Base-by-base conservation (phyloP, 2,113 vertebrate species). In the Machaerirhynchus nigripectus region DNA sequence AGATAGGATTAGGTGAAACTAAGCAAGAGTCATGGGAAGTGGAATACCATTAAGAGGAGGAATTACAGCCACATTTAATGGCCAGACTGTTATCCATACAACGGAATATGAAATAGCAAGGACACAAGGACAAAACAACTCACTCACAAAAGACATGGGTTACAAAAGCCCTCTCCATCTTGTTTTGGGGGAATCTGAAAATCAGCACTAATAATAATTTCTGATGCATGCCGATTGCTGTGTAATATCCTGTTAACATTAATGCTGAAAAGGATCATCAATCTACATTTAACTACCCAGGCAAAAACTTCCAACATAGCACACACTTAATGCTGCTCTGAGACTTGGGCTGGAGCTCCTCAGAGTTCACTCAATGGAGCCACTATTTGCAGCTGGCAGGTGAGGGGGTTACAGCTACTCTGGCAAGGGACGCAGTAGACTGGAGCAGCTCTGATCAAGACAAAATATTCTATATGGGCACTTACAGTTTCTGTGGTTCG, bases 1-100 rank as follows among this genome's bases (percentile, higher is more conserved):
- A 85, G 69, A 93, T 10, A 80, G 73, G 80, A 95, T 88, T 93
- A 91, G 44, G 39, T 60, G 26, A 63, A 95, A 89, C 57, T 69
- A 74, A 87, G 73, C 55, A 60, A 70, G 20, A 86, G 56, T 46
- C 50, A 49, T 1, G 2, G 74, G 55, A 96, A 83, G 40, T 49
- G 31, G 67, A 65, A 88, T 31, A 85, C 31, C 6, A 3, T 75
- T 95, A 92, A 81, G 50, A 78, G 8, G 33, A 81, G 28, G 59
- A 88, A 93, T 84, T 65, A 93, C 37, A 87, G 55, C 49, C 77
- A 50, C 0, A 0, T 37, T 74, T 92, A 92, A 84, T 71, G 59
- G 31, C 37, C 47, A 84, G 52, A 59, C 73, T 61, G 61, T 73
- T 89, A 81, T 20, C 28, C 59, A 87, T 95, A 94, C 69, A 90